These are phyloP conservation scores for Molossus alvarezi DNA, from an alignment of 2,797 vertebrate genomes.

Conservation along the genomic window DNA sequence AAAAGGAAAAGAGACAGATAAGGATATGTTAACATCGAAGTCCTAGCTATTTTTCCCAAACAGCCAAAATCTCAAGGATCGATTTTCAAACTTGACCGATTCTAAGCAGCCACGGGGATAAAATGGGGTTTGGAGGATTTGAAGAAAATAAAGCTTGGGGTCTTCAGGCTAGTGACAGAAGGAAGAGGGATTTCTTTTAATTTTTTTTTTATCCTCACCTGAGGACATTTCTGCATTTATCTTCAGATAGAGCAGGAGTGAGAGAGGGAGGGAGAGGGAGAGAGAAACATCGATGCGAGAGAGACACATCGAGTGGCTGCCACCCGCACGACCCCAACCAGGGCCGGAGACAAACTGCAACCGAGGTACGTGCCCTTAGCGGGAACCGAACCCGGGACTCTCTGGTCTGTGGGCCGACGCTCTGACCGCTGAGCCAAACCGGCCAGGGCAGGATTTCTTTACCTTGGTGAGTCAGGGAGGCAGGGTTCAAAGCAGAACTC, in stretches of 20 bases:
- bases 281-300: too few species aligned
- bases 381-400: too few species aligned
- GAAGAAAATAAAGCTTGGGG: constrained; percentile 63
- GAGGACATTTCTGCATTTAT: too few species aligned
- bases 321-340: too few species aligned
- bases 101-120: constrained; percentile 58
- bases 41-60: constrained; percentile 42
- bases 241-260: too few species aligned
- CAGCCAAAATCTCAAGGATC: constrained; percentile 64
- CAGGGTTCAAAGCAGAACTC: neutral
- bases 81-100: constrained; percentile 44
- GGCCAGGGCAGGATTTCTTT: constrained; percentile 21
- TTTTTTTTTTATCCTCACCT: too few species aligned
- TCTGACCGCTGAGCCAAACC: too few species aligned
- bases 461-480: neutral
- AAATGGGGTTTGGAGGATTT: constrained; percentile 65
- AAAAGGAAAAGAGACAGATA: neutral
- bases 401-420: too few species aligned
- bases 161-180: constrained; percentile 32
- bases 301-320: too few species aligned
- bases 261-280: too few species aligned
- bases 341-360: too few species aligned
- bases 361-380: too few species aligned
- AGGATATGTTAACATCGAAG: constrained; percentile 10
- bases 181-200: constrained; percentile 43